Evolutionary conservation across 2,888 invertebrate genomes (phyloP).

Genomic region (Tricholauxania praeusta): DNA sequence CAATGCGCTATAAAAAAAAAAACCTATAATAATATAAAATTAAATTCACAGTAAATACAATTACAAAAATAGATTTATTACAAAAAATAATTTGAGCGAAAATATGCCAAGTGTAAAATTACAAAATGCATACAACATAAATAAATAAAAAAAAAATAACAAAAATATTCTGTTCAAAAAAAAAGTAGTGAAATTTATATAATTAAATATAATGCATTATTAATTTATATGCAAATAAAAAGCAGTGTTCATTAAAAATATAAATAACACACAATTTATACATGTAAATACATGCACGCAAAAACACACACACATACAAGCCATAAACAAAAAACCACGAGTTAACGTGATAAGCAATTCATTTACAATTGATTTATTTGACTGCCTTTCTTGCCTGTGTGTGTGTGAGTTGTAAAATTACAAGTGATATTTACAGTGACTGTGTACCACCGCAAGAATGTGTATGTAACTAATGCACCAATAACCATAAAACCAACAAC

Average conservation of each 20-base stretch:
- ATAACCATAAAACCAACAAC: not conserved
- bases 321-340: not conserved
- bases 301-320: not conserved
- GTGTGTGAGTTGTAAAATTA: too few relatives aligned
- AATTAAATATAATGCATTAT: not conserved
- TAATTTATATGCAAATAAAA: constrained; percentile 10
- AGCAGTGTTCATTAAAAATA: constrained; percentile 6
- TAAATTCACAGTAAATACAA: too few relatives aligned
- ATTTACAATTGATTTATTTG: too few relatives aligned
- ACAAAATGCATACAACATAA: too few relatives aligned
- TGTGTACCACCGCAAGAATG: not conserved
- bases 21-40: too few relatives aligned
- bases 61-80: too few relatives aligned
- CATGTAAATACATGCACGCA: not conserved
- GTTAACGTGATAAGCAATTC: not conserved
- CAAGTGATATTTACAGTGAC: not conserved
- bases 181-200: not conserved
- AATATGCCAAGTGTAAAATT: too few relatives aligned
- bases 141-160: too few relatives aligned
- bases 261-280: not conserved
- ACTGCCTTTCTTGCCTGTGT: too few relatives aligned
- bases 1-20: too few relatives aligned
- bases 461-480: not conserved
- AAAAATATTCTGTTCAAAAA: not conserved
- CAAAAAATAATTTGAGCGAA: too few relatives aligned